These are phyloP conservation scores for Craseonycteris thonglongyai DNA, from an alignment of 2,113 vertebrate genomes.

Conservation along the genomic window DNA sequence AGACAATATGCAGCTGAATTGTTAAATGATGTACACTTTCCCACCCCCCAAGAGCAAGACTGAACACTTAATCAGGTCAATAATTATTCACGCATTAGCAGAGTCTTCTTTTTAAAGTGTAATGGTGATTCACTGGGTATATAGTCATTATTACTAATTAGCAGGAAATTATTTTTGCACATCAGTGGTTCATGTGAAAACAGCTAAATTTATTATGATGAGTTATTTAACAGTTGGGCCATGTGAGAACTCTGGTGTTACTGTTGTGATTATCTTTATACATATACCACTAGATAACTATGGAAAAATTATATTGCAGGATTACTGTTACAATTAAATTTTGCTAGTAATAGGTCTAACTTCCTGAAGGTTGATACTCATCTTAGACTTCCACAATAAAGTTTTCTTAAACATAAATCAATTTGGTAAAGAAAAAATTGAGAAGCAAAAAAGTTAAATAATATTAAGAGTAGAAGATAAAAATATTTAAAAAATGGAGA, in stretches of 20 bases:
- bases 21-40: conserved; percentile 69
- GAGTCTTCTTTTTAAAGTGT: conserved; percentile 74
- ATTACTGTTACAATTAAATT: neutral
- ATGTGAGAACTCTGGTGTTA: conserved; percentile 34
- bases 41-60: conserved; percentile 60
- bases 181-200: conserved; percentile 68
- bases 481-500: neutral
- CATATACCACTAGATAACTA: neutral
- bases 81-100: conserved; percentile 79
- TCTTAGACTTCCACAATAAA: neutral
- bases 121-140: conserved; percentile 72
- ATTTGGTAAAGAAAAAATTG: neutral
- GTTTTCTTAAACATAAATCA: neutral
- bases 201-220: conserved; percentile 54
- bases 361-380: conserved; percentile 6
- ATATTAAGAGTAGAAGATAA: neutral
- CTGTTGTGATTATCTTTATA: conserved; percentile 9
- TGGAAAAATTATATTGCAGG: neutral
- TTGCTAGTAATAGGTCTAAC: neutral
- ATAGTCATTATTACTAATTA: conserved; percentile 76
- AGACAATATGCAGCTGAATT: conserved; percentile 68
- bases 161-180: conserved; percentile 66
- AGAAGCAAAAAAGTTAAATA: neutral
- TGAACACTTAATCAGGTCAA: conserved; percentile 74
- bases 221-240: conserved; percentile 60